Conservation (phyloP, 2,888 invertebrate species). For the Exocentrus adspersus region DNA sequence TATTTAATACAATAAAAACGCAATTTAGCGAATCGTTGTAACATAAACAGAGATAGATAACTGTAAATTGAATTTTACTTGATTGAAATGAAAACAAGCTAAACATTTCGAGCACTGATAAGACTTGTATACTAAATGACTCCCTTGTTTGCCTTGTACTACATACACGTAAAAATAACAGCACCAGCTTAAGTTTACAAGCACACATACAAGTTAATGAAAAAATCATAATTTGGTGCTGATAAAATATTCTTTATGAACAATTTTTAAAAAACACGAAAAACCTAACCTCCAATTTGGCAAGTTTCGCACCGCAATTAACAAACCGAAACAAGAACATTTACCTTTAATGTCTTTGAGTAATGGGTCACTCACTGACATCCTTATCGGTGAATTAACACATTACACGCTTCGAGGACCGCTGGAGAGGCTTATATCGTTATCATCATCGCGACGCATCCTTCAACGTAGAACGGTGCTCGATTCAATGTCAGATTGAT, state of each 20-base stretch:
- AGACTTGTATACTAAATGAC: too few species aligned
- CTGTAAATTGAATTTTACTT: neutral
- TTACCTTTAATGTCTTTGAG: slow-evolving; percentile 24
- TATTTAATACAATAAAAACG: too few species aligned
- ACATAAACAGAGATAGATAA: neutral
- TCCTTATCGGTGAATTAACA: slow-evolving; percentile 33
- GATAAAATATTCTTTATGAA: too few species aligned
- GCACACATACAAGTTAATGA: too few species aligned
- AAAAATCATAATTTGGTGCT: too few species aligned
- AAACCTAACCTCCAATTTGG: slow-evolving; percentile 11
- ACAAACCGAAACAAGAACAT: slow-evolving; percentile 11
- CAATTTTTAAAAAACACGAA: too few species aligned
- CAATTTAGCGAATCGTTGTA: neutral
- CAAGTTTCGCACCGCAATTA: neutral
- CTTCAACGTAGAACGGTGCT: slow-evolving; percentile 18
- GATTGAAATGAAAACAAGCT: neutral
- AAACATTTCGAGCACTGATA: neutral
- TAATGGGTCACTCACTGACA: slow-evolving; percentile 36
- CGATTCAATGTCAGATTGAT: slow-evolving; percentile 34
- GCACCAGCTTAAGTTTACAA: too few species aligned
- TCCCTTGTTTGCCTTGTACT: too few species aligned
- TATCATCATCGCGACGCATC: slow-evolving; percentile 6
- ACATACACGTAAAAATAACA: too few species aligned
- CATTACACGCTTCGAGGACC: neutral
- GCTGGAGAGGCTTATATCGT: neutral